Evolutionary conservation across 2,113 vertebrate genomes (phyloP).

Genomic region (Gadus macrocephalus): DNA sequence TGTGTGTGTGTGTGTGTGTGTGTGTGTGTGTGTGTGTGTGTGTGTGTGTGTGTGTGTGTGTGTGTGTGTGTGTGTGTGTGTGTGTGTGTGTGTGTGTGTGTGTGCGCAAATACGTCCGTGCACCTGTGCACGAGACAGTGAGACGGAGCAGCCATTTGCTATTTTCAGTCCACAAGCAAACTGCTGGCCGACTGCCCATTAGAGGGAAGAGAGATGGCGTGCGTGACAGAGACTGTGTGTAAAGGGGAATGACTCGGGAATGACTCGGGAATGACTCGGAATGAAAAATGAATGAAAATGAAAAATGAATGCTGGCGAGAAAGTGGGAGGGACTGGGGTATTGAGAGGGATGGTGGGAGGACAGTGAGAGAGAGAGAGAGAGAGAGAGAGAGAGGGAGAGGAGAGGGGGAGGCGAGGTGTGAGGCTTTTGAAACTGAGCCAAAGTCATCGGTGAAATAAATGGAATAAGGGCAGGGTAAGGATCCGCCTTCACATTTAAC

Average conservation of each 20-base stretch:
- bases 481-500: slow-evolving; percentile 22
- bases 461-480: slow-evolving; percentile 3
- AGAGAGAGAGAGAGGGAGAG: slow-evolving; percentile 12
- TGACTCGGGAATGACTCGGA: slow-evolving; percentile 34
- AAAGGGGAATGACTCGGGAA: too few relatives aligned
- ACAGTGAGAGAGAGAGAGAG: neutral
- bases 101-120: neutral
- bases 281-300: slow-evolving; percentile 66
- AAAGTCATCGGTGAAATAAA: slow-evolving; percentile 24
- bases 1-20: slow-evolving; percentile 1
- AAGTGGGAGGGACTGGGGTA: slow-evolving; percentile 46
- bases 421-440: slow-evolving; percentile 22
- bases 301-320: slow-evolving; percentile 65
- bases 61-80: neutral
- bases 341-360: slow-evolving; percentile 6
- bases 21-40: slow-evolving; percentile 17
- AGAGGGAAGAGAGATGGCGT: slow-evolving; percentile 30
- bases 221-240: slow-evolving; percentile 19
- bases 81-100: slow-evolving; percentile 3
- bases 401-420: neutral
- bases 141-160: slow-evolving; percentile 42
- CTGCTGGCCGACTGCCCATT: slow-evolving; percentile 54
- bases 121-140: neutral
- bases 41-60: slow-evolving; percentile 17
- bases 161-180: slow-evolving; percentile 49